Evolutionary conservation across 1,140 invertebrate species (phyloP).

Genomic region (Zaprionus ghesquierei): DNA sequence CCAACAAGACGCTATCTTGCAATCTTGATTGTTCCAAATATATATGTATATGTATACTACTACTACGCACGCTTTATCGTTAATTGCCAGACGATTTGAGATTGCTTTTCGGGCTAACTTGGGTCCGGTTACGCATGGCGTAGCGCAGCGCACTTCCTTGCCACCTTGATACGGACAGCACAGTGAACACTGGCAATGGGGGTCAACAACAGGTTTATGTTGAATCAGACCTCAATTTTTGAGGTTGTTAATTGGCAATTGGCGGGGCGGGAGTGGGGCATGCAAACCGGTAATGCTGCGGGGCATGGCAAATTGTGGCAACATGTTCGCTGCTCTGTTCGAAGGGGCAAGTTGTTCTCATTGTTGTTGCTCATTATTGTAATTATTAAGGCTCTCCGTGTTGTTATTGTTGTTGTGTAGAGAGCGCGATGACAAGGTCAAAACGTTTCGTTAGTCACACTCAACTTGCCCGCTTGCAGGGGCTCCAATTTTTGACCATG

Average conservation of each 20-base stretch:
- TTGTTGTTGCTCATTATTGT: neutral
- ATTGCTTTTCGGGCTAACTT: neutral
- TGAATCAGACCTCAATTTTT: neutral
- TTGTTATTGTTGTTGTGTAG: constrained; percentile 8
- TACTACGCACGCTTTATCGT: neutral
- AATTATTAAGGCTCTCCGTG: neutral
- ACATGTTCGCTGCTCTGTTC: neutral
- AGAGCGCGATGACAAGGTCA: constrained; percentile 59
- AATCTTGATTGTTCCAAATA: neutral
- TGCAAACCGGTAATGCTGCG: neutral
- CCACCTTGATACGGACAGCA: neutral
- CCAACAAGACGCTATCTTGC: neutral
- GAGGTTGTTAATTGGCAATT: neutral
- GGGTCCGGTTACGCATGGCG: neutral
- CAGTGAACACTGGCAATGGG: neutral
- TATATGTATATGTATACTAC: too few relatives aligned
- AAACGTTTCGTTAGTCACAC: constrained; percentile 41
- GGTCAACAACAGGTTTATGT: neutral
- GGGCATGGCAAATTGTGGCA: neutral
- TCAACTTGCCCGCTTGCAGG: constrained; percentile 27
- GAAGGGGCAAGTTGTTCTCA: neutral
- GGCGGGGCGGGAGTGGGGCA: too few relatives aligned
- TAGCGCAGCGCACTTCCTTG: neutral
- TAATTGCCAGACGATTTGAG: neutral
- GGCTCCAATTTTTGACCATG: constrained; percentile 31